Conservation (phyloP, 2,888 invertebrate genomes). For the Argynnis bischoffii region DNA sequence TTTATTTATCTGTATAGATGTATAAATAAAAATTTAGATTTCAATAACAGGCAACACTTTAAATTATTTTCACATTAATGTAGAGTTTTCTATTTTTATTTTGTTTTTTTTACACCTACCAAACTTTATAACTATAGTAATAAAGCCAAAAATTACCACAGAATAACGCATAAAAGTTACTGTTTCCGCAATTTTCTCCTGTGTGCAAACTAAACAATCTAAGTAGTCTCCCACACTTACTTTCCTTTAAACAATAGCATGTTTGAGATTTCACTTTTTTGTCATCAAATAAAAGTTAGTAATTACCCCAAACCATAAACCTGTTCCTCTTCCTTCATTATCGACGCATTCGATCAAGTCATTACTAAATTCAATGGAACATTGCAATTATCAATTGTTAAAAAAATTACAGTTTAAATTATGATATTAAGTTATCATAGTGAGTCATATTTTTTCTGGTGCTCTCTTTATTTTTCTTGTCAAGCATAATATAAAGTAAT, state of each 20-base stretch:
- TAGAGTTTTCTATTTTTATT: not conserved
- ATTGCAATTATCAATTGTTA: not conserved
- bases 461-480: no score
- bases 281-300: slow-evolving; percentile 61
- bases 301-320: slow-evolving; percentile 62
- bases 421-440: not conserved
- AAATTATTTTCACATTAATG: slow-evolving; percentile 6
- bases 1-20: no score
- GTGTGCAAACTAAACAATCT: slow-evolving; percentile 50
- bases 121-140: not conserved
- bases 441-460: no score
- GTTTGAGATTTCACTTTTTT: slow-evolving; percentile 79
- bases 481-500: no score
- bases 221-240: slow-evolving; percentile 68
- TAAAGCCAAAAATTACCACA: slow-evolving; percentile 23
- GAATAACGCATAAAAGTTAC: slow-evolving; percentile 28
- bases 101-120: not conserved
- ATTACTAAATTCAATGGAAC: slow-evolving; percentile 10
- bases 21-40: no score
- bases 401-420: not conserved
- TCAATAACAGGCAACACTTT: no score
- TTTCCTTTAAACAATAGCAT: slow-evolving; percentile 70
- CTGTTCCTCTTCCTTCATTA: slow-evolving; percentile 57
- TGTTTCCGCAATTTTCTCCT: slow-evolving; percentile 66
- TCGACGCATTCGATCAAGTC: slow-evolving; percentile 12